Base-by-base conservation (phyloP, 2,888 invertebrate genomes). In the Orthonychiurus folsomi region DNA sequence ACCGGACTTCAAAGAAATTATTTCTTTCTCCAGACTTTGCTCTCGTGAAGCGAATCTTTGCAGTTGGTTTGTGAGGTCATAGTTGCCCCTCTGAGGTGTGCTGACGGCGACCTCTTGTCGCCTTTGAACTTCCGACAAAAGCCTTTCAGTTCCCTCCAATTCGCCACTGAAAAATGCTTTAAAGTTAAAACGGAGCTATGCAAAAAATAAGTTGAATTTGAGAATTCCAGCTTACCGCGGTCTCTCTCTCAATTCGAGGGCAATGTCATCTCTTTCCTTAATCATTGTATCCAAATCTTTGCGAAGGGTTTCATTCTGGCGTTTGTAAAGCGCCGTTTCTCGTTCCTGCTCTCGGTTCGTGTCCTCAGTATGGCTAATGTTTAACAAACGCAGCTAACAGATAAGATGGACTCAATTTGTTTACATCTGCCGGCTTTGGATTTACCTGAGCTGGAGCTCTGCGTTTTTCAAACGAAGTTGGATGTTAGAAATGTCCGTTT, bases 181-280 rank as follows among this genome's bases (percentile, higher is more conserved):
- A n/a, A n/a, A n/a, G n/a, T n/a, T n/a, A n/a, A n/a, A n/a, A n/a
- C n/a, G n/a, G n/a, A n/a, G n/a, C n/a, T n/a, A n/a, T n/a, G n/a
- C n/a, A n/a, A n/a, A n/a, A n/a, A n/a, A n/a, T n/a, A n/a, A n/a
- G n/a, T n/a, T n/a, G n/a, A n/a, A n/a, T n/a, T n/a, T n/a, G n/a
- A n/a, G n/a, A n/a, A n/a, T n/a, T n/a, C n/a, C n/a, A n/a, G n/a
- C n/a, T n/a, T n/a, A n/a, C n/a, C n/a, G n/a, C n/a, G n/a, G n/a
- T n/a, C n/a, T n/a, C n/a, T n/a, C n/a, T n/a, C n/a, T n/a, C n/a
- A n/a, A n/a, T n/a, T n/a, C n/a, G n/a, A n/a, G n/a, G n/a, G n/a
- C n/a, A n/a, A n/a, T n/a, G n/a, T n/a, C n/a, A 55, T 72, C 72
- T 48, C 72, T 59, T 56, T 72, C 69, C 48, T 58, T 63, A 5